These are phyloP conservation scores for Oithona nana DNA, from an alignment of 2,888 invertebrate species.

Conservation along the genomic window DNA sequence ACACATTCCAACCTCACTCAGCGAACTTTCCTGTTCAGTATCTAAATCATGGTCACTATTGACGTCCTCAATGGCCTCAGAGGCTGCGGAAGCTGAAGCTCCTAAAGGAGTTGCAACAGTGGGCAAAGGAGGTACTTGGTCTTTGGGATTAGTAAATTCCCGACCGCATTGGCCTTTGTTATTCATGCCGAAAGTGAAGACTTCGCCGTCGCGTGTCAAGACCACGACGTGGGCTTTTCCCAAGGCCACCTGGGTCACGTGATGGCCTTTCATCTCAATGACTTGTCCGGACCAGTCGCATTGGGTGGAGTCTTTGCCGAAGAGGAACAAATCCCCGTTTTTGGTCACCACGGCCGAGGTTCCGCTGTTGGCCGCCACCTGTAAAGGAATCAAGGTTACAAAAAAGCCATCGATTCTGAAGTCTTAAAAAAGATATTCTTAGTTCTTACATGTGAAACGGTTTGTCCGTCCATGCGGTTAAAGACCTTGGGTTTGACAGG, in stretches of 20 bases:
- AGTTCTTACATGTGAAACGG: constrained; percentile 30
- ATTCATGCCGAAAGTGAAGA: constrained; percentile 90
- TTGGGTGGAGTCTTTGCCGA: constrained; percentile 77
- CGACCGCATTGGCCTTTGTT: constrained; percentile 95
- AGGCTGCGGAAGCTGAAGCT: not conserved
- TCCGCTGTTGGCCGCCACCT: constrained; percentile 81
- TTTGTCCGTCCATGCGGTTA: constrained; percentile 66
- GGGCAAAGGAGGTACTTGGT: too few species aligned
- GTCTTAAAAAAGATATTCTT: not conserved
- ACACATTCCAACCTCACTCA: too few species aligned
- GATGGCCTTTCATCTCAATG: not conserved
- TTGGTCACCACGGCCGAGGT: constrained; percentile 78
- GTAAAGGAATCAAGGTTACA: constrained; percentile 30
- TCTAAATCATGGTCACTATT: not conserved
- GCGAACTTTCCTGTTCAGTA: not conserved
- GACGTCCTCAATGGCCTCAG: not conserved
- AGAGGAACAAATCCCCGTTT: constrained; percentile 75
- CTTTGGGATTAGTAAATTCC: constrained; percentile 36
- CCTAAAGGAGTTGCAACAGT: not conserved
- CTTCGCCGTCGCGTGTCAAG: constrained; percentile 64
- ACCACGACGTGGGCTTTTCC: constrained; percentile 93
- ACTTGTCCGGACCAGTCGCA: constrained; percentile 42
- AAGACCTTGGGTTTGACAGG: constrained; percentile 81
- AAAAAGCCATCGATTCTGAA: not conserved
- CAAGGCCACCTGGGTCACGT: constrained; percentile 40